These are phyloP conservation scores for Thyatira batis DNA, from an alignment of 2,888 invertebrate species.

Conservation along the genomic window DNA sequence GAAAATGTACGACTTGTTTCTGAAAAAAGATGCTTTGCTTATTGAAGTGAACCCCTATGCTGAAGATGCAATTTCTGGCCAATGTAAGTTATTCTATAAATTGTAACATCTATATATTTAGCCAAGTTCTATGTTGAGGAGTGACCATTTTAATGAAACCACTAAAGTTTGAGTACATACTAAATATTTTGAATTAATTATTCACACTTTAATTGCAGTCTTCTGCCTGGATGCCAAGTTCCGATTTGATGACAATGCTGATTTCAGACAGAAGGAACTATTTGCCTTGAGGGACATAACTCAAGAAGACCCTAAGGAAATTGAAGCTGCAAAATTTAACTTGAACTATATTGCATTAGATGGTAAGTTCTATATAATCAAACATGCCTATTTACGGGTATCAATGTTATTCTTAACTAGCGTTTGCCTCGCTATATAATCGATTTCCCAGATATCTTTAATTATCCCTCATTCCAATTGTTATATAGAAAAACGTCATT, in stretches of 20 bases:
- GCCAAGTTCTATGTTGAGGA: no score
- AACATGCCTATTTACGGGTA: no score
- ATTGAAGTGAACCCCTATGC: conserved; percentile 98
- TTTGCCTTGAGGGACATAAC: conserved; percentile 92
- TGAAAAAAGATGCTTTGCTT: conserved; percentile 93
- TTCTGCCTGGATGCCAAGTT: conserved; percentile 97
- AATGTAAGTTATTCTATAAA: conserved; percentile 79
- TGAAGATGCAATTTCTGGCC: conserved; percentile 89
- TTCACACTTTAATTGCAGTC: conserved; percentile 78
- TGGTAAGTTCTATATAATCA: conserved; percentile 75
- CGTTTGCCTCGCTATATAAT: no score
- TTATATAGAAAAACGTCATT: no score
- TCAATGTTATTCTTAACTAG: no score
- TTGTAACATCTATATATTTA: no score
- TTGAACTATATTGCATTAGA: conserved; percentile 97
- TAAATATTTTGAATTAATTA: not conserved
- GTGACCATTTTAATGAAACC: no score
- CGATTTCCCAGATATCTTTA: no score
- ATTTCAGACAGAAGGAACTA: conserved; percentile 94
- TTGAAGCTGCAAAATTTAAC: conserved; percentile 93
- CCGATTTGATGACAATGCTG: conserved; percentile 97
- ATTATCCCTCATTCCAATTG: no score
- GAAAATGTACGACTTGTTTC: conserved; percentile 92
- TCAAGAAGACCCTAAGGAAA: conserved; percentile 96
- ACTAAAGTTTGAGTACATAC: not conserved